These are phyloP conservation scores for Suricata suricatta DNA, from an alignment of 2,113 vertebrate genomes.

Conservation along the genomic window DNA sequence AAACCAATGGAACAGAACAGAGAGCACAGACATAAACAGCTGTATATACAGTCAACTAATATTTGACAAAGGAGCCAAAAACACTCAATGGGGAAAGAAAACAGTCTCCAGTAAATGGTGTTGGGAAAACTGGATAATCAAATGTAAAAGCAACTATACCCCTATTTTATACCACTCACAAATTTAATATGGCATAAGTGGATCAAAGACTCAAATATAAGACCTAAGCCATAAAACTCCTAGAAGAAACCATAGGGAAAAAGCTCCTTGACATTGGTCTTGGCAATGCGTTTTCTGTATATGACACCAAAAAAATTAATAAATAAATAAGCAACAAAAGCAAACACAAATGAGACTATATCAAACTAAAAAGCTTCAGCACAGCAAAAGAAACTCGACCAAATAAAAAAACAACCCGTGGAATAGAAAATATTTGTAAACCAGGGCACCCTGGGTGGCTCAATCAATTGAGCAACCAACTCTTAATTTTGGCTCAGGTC, in stretches of 20 bases:
- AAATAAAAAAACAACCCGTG: background rate
- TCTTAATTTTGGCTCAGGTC: too few relatives aligned
- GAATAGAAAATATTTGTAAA: slow-evolving; percentile 5
- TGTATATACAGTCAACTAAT: background rate
- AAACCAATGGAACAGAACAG: background rate
- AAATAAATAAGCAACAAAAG: background rate
- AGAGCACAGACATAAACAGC: background rate
- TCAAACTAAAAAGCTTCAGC: background rate
- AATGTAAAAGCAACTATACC: background rate
- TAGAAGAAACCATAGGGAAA: background rate
- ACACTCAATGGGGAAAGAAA: background rate
- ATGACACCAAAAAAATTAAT: background rate
- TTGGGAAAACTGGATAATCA: background rate
- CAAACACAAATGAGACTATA: background rate
- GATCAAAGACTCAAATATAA: background rate
- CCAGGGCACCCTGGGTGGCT: too few relatives aligned
- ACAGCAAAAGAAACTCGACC: background rate
- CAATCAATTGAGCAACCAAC: too few relatives aligned
- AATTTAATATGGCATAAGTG: background rate
- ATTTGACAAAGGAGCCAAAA: background rate
- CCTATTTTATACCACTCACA: background rate
- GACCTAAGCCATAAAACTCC: background rate
- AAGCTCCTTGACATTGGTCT: background rate
- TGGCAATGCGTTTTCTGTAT: background rate
- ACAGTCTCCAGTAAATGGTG: background rate